Percentiles rank a stretch among this genome's conserved stretches.
Evolutionary conservation across 2,797 vertebrate genomes (phyloP).

Genomic region (Mastacembelus armatus): DNA sequence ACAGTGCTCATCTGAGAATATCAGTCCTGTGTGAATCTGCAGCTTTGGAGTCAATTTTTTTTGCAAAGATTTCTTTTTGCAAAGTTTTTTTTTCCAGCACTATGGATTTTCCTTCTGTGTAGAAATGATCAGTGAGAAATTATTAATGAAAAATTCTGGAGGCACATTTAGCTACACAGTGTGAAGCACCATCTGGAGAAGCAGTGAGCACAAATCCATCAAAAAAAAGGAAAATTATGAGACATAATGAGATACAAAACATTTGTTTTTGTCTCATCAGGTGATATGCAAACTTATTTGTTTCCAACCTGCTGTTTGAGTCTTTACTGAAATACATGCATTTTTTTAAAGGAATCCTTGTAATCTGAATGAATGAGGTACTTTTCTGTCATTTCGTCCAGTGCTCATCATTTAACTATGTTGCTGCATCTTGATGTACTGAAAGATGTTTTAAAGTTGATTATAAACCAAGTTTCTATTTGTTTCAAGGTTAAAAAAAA

Average conservation of each 20-base stretch:
- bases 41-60: neutral
- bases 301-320: too few species aligned
- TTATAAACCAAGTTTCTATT: too few species aligned
- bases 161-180: constrained; percentile 32
- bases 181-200: constrained; percentile 18
- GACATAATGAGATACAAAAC: neutral
- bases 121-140: neutral
- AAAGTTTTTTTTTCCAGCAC: too few species aligned
- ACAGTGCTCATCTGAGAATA: neutral
- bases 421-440: too few species aligned
- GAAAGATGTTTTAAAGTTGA: too few species aligned
- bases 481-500: too few species aligned
- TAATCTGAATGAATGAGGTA: too few species aligned
- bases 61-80: neutral
- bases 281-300: neutral
- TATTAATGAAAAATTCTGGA: constrained; percentile 36
- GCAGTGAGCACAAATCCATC: constrained; percentile 1
- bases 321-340: too few species aligned
- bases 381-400: too few species aligned
- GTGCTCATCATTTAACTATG: too few species aligned
- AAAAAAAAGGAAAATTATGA: constrained; percentile 8
- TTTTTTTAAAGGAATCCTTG: too few species aligned
- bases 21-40: neutral
- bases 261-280: neutral
- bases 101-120: constrained; percentile 9